Evolutionary conservation across 2,888 invertebrate species (phyloP).

Genomic region (Leptinotarsa tumamoca): DNA sequence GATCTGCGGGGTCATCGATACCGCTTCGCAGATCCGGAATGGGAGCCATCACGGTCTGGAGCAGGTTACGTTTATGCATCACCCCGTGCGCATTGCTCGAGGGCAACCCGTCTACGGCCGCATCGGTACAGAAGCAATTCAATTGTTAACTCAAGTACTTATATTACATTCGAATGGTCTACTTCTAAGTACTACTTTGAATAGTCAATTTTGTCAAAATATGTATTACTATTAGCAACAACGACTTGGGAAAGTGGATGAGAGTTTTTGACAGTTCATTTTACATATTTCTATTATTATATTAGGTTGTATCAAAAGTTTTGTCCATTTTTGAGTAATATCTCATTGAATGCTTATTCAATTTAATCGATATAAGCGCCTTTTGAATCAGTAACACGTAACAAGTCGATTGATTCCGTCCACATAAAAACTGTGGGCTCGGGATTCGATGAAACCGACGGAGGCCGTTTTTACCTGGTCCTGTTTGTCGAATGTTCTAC

Average conservation of each 20-base stretch:
- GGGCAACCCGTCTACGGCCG: conserved; percentile 71
- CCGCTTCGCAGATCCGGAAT: conserved; percentile 89
- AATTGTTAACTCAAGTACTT: conserved; percentile 20
- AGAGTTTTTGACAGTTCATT: no score
- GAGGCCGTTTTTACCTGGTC: no score
- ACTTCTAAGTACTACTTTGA: conserved; percentile 8
- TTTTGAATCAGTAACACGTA: no score
- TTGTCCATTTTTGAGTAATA: no score
- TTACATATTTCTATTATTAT: no score
- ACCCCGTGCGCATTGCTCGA: conserved; percentile 86
- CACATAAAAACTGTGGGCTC: no score
- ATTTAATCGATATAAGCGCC: no score
- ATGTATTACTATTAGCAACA: not conserved
- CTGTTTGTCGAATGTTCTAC: no score
- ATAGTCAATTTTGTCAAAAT: conserved; percentile 1
- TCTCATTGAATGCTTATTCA: no score
- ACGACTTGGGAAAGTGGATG: conserved; percentile 6
- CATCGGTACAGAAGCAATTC: conserved; percentile 50
- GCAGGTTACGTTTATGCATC: conserved; percentile 85
- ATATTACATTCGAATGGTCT: conserved; percentile 5
- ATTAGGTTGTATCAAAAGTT: no score
- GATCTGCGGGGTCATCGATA: conserved; percentile 68
- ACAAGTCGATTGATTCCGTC: no score
- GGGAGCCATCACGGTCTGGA: conserved; percentile 84
- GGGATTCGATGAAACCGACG: no score